These are phyloP conservation scores for Nannoperca australis DNA, from an alignment of 2,797 vertebrate genomes.

Conservation along the genomic window DNA sequence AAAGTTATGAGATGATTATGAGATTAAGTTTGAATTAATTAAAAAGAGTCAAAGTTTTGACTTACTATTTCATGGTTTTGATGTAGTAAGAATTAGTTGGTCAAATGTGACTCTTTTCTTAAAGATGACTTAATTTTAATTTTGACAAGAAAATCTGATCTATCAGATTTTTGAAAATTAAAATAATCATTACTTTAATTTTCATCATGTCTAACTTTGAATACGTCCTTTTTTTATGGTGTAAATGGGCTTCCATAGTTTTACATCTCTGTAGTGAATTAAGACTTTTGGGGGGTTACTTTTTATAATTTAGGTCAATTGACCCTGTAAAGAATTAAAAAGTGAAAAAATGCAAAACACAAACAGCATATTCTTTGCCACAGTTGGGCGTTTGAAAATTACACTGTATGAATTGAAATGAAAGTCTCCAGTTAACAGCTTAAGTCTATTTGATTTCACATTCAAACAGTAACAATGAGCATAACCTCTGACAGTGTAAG, in stretches of 20 bases:
- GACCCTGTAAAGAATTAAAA: slow-evolving; percentile 8
- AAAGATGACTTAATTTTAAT: not conserved
- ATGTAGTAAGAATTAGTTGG: not conserved
- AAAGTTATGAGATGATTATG: not conserved
- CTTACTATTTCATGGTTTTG: not conserved
- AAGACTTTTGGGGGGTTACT: not conserved
- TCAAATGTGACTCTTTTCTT: not conserved
- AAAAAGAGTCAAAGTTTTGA: not conserved
- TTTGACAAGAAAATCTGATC: not conserved
- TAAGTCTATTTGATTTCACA: slow-evolving; percentile 75
- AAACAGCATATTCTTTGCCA: not conserved
- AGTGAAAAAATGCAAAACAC: too few relatives aligned
- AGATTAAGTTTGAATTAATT: not conserved
- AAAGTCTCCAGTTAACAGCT: slow-evolving; percentile 68
- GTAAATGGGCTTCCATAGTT: not conserved
- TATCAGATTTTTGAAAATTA: too few relatives aligned
- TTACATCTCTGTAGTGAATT: not conserved
- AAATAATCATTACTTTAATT: not conserved
- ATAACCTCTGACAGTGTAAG: slow-evolving; percentile 69
- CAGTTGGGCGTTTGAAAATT: slow-evolving; percentile 46
- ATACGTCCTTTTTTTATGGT: not conserved
- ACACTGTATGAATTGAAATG: slow-evolving; percentile 61
- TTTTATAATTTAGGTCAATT: slow-evolving; percentile 24
- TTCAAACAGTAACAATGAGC: slow-evolving; percentile 68
- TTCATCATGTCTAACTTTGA: not conserved